Evolutionary conservation across 2,113 vertebrate species (phyloP).

Genomic region (Pygathrix nemaeus): DNA sequence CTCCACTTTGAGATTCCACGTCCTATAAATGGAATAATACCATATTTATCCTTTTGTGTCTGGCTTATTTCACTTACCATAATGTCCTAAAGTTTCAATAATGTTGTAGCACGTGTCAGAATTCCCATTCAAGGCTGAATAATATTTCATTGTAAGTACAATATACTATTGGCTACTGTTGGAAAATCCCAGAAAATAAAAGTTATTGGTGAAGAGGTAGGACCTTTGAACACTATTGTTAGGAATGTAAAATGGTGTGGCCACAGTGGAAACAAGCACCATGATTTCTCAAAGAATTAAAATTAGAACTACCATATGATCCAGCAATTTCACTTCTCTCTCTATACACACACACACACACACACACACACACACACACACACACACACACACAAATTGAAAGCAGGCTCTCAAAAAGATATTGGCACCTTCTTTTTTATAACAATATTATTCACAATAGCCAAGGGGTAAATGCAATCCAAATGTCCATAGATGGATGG

Average conservation of each 20-base stretch:
- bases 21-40: no score
- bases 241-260: neutral
- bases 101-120: no score
- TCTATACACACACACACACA: no score
- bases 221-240: fast-evolving
- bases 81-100: no score
- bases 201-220: neutral
- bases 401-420: neutral
- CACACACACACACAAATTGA: neutral
- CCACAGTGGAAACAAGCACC: neutral
- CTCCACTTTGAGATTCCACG: no score
- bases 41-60: no score
- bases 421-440: neutral
- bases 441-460: neutral
- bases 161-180: no score
- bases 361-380: no score
- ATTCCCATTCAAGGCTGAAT: no score
- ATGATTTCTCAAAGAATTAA: neutral
- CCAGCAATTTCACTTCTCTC: neutral
- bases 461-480: neutral
- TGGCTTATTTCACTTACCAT: no score
- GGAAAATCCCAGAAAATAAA: neutral
- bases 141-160: no score
- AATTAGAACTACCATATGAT: neutral
- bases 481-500: neutral